Evolutionary conservation across 2,888 invertebrate genomes (phyloP).

Genomic region (Ectemnius lituratus): DNA sequence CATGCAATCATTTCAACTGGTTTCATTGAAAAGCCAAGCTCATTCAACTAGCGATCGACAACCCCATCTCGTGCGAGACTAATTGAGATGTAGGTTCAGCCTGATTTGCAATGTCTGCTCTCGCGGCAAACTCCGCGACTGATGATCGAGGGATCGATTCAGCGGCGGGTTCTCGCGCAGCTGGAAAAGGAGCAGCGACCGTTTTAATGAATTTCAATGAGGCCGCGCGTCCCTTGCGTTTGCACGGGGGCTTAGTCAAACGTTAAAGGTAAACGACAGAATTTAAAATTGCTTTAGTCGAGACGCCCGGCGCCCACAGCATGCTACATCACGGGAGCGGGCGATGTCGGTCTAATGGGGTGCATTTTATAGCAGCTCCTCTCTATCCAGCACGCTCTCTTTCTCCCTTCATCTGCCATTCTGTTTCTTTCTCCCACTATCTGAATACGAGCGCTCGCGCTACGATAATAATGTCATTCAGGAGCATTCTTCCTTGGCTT

Average conservation of each 20-base stretch:
- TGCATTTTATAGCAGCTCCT: constrained; percentile 62
- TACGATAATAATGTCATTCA: constrained; percentile 62
- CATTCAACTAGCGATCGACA: too few species aligned
- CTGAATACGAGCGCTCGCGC: constrained; percentile 31
- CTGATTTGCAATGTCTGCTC: background rate
- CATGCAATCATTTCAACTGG: too few species aligned
- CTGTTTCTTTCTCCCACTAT: too few species aligned
- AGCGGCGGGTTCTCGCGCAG: constrained; percentile 1
- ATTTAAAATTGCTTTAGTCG: constrained; percentile 65
- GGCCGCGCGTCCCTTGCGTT: constrained; percentile 58
- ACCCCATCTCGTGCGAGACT: too few species aligned
- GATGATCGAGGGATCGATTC: constrained; percentile 18
- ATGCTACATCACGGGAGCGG: too few species aligned
- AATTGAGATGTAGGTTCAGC: too few species aligned
- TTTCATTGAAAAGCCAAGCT: too few species aligned
- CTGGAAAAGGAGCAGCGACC: constrained; percentile 24
- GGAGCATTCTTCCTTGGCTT: constrained; percentile 32
- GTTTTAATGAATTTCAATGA: constrained; percentile 68
- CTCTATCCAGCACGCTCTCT: constrained; percentile 34
- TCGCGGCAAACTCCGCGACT: background rate
- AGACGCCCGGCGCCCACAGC: constrained; percentile 32
- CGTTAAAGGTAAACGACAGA: constrained; percentile 57
- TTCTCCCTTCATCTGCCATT: too few species aligned
- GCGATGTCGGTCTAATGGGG: constrained; percentile 59
- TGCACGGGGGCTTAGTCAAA: constrained; percentile 61